Conservation (phyloP, 2,888 invertebrate genomes). For the Tromatobia lineatoria region DNA sequence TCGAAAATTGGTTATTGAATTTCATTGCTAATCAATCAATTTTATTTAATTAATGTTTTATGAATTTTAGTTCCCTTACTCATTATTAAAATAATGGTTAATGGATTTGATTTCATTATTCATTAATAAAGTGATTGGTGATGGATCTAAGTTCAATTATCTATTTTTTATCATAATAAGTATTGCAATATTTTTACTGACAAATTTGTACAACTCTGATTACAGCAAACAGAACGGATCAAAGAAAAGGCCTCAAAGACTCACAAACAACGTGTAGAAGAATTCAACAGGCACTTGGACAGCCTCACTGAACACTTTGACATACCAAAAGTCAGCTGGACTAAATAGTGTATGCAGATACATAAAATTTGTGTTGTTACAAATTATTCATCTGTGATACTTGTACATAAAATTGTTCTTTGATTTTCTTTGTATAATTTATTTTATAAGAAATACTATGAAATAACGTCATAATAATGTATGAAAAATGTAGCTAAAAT, state of each 20-base stretch:
- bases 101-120: too few relatives aligned
- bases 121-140: too few relatives aligned
- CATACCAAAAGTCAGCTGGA: slow-evolving; percentile 99
- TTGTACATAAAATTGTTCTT: slow-evolving; percentile 49
- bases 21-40: too few relatives aligned
- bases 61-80: too few relatives aligned
- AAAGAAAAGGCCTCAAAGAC: slow-evolving; percentile 97
- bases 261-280: slow-evolving; percentile 98
- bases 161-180: too few relatives aligned
- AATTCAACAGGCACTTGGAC: slow-evolving; percentile 97
- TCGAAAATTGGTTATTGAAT: too few relatives aligned
- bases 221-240: slow-evolving; percentile 95
- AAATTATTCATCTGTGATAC: slow-evolving; percentile 10
- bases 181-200: too few relatives aligned
- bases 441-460: slow-evolving; percentile 15
- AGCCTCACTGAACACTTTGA: slow-evolving; percentile 98
- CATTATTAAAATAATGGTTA: too few relatives aligned
- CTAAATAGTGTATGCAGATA: slow-evolving; percentile 89
- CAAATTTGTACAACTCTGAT: slow-evolving; percentile 77
- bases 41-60: too few relatives aligned
- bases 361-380: slow-evolving; percentile 10
- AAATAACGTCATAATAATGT: slow-evolving; percentile 23
- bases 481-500: slow-evolving; percentile 45
- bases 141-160: too few relatives aligned
- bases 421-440: slow-evolving; percentile 44